phyloP scores from a whole-genome alignment of 2,888 invertebrate species.

The Brenthis hecate region DNA sequence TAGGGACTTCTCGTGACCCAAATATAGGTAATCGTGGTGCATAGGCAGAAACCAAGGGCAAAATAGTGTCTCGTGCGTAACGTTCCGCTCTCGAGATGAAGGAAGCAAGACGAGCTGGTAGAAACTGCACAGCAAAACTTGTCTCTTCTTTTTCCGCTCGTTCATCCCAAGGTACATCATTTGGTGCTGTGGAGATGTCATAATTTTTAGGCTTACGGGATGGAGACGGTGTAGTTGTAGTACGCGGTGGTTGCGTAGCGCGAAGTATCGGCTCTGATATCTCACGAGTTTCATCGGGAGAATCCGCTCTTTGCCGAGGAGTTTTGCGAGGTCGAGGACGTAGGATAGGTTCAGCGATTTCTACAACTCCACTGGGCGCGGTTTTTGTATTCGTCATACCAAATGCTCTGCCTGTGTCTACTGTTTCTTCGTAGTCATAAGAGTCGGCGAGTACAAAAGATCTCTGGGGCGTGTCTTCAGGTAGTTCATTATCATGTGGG shows the following conservation, averaged over 20 bases:
- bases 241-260: constrained; percentile 68
- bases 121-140: constrained; percentile 87
- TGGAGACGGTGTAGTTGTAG: constrained; percentile 54
- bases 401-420: constrained; percentile 84
- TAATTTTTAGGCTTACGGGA: constrained; percentile 72
- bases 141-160: constrained; percentile 64
- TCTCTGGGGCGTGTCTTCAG: constrained; percentile 65
- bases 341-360: constrained; percentile 89
- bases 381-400: constrained; percentile 80
- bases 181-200: constrained; percentile 69
- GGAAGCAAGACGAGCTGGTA: constrained; percentile 89
- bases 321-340: constrained; percentile 83
- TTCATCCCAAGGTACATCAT: constrained; percentile 62
- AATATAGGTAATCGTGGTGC: constrained; percentile 88
- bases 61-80: constrained; percentile 89
- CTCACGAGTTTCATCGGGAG: constrained; percentile 76
- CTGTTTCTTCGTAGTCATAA: constrained; percentile 77
- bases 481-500: constrained; percentile 69
- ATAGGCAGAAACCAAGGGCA: constrained; percentile 90
- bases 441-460: constrained; percentile 68
- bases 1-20: constrained; percentile 71
- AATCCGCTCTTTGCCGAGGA: constrained; percentile 76
- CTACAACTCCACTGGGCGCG: constrained; percentile 74
- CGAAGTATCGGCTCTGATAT: constrained; percentile 86
- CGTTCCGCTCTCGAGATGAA: constrained; percentile 91